Conservation (phyloP, 2,797 vertebrate genomes). For the Chiropotes sagulatus region DNA sequence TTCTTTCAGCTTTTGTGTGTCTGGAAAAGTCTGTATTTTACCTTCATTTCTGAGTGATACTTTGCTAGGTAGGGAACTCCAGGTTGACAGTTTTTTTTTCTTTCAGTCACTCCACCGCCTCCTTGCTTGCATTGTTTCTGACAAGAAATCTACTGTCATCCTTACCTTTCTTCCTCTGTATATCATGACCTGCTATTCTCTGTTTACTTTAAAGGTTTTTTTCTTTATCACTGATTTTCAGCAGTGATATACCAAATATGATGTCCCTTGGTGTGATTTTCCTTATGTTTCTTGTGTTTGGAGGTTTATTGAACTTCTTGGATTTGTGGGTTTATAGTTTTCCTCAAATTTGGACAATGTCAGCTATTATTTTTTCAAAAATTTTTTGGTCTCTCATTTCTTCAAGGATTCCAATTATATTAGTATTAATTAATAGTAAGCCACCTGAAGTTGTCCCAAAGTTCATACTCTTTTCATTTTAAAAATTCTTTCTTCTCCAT, state of each 20-base stretch:
- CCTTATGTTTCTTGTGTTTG: background rate
- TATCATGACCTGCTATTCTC: background rate
- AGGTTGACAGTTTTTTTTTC: background rate
- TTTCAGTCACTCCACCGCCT: background rate
- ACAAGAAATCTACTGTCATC: background rate
- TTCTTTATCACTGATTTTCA: background rate
- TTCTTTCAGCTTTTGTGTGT: background rate
- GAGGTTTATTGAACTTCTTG: background rate
- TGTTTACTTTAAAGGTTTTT: background rate
- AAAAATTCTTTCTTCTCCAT: background rate
- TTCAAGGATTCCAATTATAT: background rate
- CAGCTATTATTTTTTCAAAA: background rate
- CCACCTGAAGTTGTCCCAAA: background rate
- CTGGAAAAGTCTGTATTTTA: background rate
- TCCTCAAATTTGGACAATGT: background rate
- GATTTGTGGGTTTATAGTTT: background rate
- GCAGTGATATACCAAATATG: background rate
- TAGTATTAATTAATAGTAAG: background rate
- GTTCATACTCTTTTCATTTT: background rate
- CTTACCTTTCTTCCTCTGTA: background rate
- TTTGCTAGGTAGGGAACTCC: background rate
- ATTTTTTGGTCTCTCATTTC: background rate
- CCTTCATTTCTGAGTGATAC: background rate
- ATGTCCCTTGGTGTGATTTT: background rate
- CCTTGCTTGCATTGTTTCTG: background rate